phyloP scores from a whole-genome alignment of 2,797 vertebrate genomes.

The Hafferia zeledoni region DNA sequence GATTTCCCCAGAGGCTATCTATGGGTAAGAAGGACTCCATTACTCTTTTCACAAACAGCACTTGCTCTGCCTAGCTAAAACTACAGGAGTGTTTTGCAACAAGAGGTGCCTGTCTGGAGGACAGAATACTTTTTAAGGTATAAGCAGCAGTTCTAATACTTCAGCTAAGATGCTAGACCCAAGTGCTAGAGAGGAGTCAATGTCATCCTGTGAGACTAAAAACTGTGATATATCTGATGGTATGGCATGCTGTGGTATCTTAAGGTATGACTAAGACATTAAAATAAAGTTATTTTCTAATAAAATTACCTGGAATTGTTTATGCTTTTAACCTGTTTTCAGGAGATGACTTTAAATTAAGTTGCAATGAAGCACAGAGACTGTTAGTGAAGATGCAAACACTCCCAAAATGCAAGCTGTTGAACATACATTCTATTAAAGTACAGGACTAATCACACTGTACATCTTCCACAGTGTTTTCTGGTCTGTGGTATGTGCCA shows the following conservation, averaged over 20 bases:
- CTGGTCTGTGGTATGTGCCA: not conserved
- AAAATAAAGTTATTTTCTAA: conserved; percentile 15
- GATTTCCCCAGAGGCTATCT: conserved; percentile 66
- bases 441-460: not conserved
- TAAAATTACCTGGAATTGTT: not conserved
- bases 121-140: not conserved
- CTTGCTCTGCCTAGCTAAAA: conserved; percentile 31
- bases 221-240: not conserved
- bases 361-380: not conserved
- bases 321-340: not conserved
- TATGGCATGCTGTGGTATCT: not conserved
- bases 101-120: not conserved
- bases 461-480: not conserved
- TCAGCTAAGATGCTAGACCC: not conserved
- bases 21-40: conserved; percentile 44
- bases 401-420: not conserved
- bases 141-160: not conserved
- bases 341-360: not conserved
- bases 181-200: not conserved
- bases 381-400: not conserved
- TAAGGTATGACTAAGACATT: not conserved
- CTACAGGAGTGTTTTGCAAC: conserved; percentile 15
- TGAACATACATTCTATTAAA: not conserved
- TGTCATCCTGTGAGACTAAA: not conserved
- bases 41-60: conserved; percentile 46